A percentile compares a stretch with the other conserved stretches of the same genome.
These are phyloP conservation scores for Pandemis cinnamomeana DNA, from an alignment of 2,888 invertebrate species.

Conservation along the genomic window DNA sequence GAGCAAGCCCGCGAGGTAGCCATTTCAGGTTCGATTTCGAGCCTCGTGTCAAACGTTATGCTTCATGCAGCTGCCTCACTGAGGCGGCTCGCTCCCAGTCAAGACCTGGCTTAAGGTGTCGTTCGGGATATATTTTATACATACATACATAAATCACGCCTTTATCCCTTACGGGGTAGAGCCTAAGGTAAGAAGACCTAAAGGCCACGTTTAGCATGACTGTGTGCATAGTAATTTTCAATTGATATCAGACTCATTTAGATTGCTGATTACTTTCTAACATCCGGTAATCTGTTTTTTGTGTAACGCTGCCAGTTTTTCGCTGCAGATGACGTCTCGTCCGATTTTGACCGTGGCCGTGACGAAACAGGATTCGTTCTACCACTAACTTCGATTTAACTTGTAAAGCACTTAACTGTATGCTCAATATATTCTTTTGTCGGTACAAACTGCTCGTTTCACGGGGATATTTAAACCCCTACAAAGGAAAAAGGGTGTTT, in stretches of 20 bases:
- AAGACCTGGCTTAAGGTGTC: no score
- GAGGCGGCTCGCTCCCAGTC: no score
- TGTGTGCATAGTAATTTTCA: neutral
- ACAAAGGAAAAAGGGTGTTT: neutral
- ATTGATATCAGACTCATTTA: neutral
- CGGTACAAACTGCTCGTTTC: neutral
- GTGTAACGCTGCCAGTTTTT: slow-evolving; percentile 8
- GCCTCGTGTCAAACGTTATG: no score
- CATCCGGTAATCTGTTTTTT: neutral
- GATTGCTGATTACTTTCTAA: neutral
- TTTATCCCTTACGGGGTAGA: no score
- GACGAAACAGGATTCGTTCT: slow-evolving; percentile 30
- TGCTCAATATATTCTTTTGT: neutral
- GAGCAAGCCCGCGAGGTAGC: no score
- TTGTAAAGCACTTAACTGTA: slow-evolving; percentile 21
- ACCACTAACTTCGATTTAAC: slow-evolving; percentile 32
- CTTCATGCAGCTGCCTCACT: no score
- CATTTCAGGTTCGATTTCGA: no score
- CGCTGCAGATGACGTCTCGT: slow-evolving; percentile 18
- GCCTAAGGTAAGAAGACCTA: no score
- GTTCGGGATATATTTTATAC: no score
- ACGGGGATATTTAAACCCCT: neutral
- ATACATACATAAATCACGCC: no score
- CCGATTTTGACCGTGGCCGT: slow-evolving; percentile 31
- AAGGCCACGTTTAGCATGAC: no score